These are phyloP conservation scores for Vidua chalybeata DNA, from an alignment of 2,113 vertebrate species.

Conservation along the genomic window DNA sequence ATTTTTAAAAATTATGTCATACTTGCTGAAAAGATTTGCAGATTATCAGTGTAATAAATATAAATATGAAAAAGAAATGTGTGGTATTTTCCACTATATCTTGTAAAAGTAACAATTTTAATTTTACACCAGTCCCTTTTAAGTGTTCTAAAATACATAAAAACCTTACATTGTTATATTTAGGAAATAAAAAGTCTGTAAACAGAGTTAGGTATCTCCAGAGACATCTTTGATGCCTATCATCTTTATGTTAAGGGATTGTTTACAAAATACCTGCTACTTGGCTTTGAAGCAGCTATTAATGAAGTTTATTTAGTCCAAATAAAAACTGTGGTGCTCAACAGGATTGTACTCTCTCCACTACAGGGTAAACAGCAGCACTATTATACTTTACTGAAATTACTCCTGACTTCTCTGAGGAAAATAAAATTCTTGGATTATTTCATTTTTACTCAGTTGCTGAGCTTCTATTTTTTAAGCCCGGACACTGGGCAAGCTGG, in stretches of 20 bases:
- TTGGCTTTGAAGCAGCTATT: background rate
- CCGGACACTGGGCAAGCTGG: background rate
- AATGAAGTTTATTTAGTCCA: background rate
- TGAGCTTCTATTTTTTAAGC: background rate
- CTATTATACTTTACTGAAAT: background rate
- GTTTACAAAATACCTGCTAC: background rate
- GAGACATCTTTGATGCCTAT: background rate
- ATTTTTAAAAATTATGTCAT: background rate
- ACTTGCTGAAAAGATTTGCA: background rate
- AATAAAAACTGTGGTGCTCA: background rate
- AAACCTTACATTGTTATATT: background rate
- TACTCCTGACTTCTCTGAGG: background rate
- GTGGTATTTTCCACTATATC: background rate
- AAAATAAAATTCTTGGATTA: background rate
- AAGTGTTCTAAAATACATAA: background rate
- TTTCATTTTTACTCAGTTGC: background rate
- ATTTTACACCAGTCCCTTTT: background rate
- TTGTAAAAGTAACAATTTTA: background rate
- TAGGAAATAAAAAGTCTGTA: background rate
- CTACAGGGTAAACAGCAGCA: background rate
- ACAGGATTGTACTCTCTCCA: background rate
- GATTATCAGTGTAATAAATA: background rate
- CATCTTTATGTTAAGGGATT: background rate
- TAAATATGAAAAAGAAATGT: background rate
- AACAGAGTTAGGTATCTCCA: background rate